Evolutionary conservation across 2,797 vertebrate species (phyloP), one percentile per base, ranked within the genome.

Genomic region (Vultur gryphus): DNA sequence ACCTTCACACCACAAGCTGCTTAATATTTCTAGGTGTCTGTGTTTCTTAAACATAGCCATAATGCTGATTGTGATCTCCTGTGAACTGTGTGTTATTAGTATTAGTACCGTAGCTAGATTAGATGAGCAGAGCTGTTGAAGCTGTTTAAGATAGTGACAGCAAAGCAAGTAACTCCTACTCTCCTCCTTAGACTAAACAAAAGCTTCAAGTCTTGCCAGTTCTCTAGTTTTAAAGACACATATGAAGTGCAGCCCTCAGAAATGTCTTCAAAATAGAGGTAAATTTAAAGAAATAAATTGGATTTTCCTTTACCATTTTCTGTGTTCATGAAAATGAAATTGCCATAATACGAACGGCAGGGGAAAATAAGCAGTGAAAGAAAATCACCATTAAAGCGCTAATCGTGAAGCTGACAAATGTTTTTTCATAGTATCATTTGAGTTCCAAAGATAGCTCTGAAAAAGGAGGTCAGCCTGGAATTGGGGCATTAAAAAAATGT

Each of bases 401-500:
- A 81, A 86, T 92, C 24, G 1, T 52, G 73, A 96, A 90, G 81
- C 89, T 92, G 75, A 93, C 64, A 95, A 92, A 72, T 85, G 90
- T 92, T 87, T 94, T 96, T 97, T 93, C 55, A 28, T 93, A 91
- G 79, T 82, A 78, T 84, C 90, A 89, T 91, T 39, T 82, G 88
- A 84, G 69, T 92, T 92, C 89, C 77, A 95, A 93, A 96, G 92
- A 95, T 89, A 96, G 89, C 58, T 80, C 62, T 82, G 77, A 73
- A 92, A 96, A 97, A 96, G 80, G 91, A 95, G 91, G 96, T 97
- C 95, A 93, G 82, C 58, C 49, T 96, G 94, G 84, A 97, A 96
- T 48, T 88, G 84, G 92, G 85, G 78, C 94, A 96, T 82, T 87
- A 92, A 95, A 96, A 97, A 93, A 84, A 91, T 93, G 75, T 94